A percentile compares a stretch with the other conserved stretches of the same genome.
phyloP scores from a whole-genome alignment of 37 sponge, comb jelly and placozoan genomes.

The Agelas oroides region DNA sequence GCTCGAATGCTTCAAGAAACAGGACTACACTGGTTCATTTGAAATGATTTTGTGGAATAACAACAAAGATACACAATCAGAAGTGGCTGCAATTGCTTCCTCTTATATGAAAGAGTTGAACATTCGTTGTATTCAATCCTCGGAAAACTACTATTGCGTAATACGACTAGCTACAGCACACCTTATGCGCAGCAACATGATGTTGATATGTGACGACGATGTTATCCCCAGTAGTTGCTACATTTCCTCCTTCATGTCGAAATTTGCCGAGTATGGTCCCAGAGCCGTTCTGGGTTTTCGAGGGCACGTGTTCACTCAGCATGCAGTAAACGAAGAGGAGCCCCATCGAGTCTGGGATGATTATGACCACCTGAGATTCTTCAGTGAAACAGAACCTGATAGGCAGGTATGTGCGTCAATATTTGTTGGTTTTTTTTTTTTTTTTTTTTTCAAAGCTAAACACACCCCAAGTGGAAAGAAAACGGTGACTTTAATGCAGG shows the following conservation, averaged over 20 bases:
- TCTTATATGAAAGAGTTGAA: constrained; percentile 45
- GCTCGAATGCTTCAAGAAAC: constrained; percentile 42
- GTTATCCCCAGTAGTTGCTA: constrained; percentile 47
- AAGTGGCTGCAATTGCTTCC: constrained; percentile 22
- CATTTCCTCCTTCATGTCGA: constrained; percentile 46
- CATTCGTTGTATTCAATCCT: constrained; percentile 61
- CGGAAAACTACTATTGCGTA: constrained; percentile 72
- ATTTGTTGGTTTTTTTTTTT: too few relatives aligned
- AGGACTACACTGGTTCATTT: constrained; percentile 41
- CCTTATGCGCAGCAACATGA: constrained; percentile 61
- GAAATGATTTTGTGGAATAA: constrained; percentile 78
- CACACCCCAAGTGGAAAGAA: too few relatives aligned
- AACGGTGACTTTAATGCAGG: too few relatives aligned
- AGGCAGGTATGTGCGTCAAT: too few relatives aligned
- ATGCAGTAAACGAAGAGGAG: constrained; percentile 44
- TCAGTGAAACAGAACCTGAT: background rate
- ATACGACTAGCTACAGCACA: constrained; percentile 58
- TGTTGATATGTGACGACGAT: constrained; percentile 77
- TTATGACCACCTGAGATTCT: constrained; percentile 4
- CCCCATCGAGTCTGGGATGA: constrained; percentile 60
- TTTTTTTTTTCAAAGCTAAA: too few relatives aligned
- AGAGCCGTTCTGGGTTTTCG: constrained; percentile 57
- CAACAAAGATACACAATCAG: constrained; percentile 43
- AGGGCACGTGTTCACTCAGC: constrained; percentile 62
- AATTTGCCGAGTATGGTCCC: constrained; percentile 67